Evolutionary conservation across 2,888 invertebrate genomes (phyloP).

Genomic region (Heliconius erato): DNA sequence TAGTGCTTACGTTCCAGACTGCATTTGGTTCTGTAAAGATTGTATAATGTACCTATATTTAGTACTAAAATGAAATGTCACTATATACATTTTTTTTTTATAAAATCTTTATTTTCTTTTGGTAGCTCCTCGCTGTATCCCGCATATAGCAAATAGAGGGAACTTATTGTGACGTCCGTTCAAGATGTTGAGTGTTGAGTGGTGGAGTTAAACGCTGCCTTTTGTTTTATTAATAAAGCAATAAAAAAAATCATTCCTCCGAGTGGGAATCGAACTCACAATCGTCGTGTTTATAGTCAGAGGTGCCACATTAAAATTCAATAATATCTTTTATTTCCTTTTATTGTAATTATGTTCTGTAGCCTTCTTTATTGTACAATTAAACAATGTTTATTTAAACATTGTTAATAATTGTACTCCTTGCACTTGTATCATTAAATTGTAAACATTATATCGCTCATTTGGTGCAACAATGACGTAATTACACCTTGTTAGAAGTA

Average conservation of each 20-base stretch:
- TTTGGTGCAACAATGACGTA: not conserved
- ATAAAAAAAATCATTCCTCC: not conserved
- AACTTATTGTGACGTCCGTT: not conserved
- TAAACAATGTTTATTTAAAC: slow-evolving; percentile 44
- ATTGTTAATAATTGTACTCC: slow-evolving; percentile 45
- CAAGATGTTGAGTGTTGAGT: not conserved
- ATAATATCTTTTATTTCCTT: not conserved
- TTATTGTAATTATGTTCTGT: not conserved
- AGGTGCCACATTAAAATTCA: not conserved
- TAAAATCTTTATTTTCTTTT: not conserved
- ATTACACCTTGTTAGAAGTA: not conserved
- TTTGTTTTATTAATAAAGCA: not conserved
- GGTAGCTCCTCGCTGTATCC: not conserved
- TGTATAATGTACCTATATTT: not conserved
- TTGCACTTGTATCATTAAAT: slow-evolving; percentile 30
- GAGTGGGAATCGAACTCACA: not conserved
- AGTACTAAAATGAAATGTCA: not conserved
- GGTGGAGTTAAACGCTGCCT: not conserved
- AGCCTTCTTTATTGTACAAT: slow-evolving; percentile 34
- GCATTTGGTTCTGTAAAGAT: slow-evolving; percentile 6
- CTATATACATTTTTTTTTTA: not conserved
- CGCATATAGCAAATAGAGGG: not conserved
- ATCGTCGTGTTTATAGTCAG: not conserved
- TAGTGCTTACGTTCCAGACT: slow-evolving; percentile 33
- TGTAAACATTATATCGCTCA: not conserved